Percentiles rank a stretch among this genome's conserved stretches.
phyloP scores from a whole-genome alignment of 1,140 invertebrate genomes.

The Lasioglossum baleicum region DNA sequence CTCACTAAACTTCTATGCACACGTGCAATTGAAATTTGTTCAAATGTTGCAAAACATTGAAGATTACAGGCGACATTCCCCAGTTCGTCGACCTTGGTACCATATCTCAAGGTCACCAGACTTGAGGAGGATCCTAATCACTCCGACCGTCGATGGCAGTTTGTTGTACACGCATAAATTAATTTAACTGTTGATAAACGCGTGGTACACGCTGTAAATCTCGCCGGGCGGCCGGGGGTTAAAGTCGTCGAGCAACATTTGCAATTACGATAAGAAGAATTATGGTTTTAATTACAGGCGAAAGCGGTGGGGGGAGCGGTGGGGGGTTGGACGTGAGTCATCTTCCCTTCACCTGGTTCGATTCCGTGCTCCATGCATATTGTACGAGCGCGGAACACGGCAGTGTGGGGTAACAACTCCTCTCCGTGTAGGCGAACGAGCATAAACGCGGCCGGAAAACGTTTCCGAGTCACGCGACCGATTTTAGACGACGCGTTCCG shows the following conservation, averaged over 20 bases:
- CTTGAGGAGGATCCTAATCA: too few species aligned
- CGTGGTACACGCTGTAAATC: too few species aligned
- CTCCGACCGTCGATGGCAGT: too few species aligned
- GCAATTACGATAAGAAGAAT: neutral
- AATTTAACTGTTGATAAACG: too few species aligned
- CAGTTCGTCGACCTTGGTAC: too few species aligned
- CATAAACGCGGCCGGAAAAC: neutral
- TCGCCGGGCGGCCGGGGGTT: neutral
- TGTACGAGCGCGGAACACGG: neutral
- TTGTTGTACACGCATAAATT: too few species aligned
- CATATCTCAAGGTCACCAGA: too few species aligned
- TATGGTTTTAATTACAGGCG: neutral
- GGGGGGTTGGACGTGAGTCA: neutral
- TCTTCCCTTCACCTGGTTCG: neutral
- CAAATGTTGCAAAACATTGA: too few species aligned
- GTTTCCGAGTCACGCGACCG: constrained; percentile 14
- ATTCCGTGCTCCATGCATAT: neutral
- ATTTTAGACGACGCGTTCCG: constrained; percentile 5
- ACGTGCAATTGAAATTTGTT: too few species aligned
- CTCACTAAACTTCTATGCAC: too few species aligned
- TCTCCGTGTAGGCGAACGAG: neutral
- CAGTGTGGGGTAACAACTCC: neutral
- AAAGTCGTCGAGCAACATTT: neutral
- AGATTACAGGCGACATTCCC: too few species aligned
- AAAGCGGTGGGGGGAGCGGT: too few species aligned